Percentiles rank a stretch among this genome's conserved stretches.
Evolutionary conservation across 2,113 vertebrate genomes (phyloP).

Genomic region (Haemorhous mexicanus): DNA sequence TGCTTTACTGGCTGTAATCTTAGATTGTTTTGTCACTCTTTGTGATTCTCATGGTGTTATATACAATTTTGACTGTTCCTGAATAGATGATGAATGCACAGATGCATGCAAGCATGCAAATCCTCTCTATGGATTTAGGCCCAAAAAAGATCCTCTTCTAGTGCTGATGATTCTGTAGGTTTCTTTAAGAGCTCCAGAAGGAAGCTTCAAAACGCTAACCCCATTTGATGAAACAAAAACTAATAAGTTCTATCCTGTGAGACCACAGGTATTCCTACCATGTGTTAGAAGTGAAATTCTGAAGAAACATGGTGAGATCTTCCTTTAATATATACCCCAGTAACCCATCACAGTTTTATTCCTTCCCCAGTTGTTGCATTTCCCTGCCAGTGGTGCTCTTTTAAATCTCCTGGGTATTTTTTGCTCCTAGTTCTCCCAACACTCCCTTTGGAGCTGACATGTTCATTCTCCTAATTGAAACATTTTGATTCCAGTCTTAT

Average conservation of each 20-base stretch:
- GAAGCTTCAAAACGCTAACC: not conserved
- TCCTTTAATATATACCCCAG: not conserved
- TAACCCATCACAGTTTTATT: not conserved
- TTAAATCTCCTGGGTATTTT: not conserved
- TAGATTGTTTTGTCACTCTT: not conserved
- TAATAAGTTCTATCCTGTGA: not conserved
- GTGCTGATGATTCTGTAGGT: not conserved
- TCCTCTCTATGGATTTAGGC: not conserved
- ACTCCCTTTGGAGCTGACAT: not conserved
- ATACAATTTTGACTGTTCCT: not conserved
- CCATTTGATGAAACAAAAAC: not conserved
- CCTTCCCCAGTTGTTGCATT: not conserved
- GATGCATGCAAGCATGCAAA: not conserved
- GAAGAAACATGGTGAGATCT: not conserved
- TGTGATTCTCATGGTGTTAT: not conserved
- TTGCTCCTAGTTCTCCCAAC: not conserved
- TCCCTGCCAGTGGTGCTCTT: not conserved
- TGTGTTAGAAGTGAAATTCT: not conserved
- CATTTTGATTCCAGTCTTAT: not conserved
- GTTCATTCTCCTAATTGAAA: not conserved
- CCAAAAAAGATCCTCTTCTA: not conserved
- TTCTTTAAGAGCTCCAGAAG: not conserved
- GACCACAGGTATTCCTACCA: not conserved
- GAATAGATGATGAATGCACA: not conserved
- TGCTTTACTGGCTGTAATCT: not conserved